Evolutionary conservation across 2,888 invertebrate species (phyloP), one percentile per base, ranked within the genome.

Genomic region (Eupithecia dodoneata): DNA sequence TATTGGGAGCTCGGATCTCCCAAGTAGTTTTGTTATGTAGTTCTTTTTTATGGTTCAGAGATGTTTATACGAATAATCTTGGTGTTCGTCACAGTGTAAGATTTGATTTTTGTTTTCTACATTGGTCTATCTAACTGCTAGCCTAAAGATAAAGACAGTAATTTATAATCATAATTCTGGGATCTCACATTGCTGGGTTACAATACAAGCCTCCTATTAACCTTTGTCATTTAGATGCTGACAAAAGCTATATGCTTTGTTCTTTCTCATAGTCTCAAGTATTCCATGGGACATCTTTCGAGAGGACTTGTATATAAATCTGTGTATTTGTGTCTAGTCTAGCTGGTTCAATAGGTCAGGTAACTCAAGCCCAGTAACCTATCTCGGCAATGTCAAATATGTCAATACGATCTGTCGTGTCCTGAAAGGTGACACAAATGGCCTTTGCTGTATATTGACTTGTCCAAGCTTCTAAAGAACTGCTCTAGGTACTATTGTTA

Each of bases 1-100:
- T 81, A 79, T 76, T 45, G 74, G 41, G 75, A 76, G 76, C 76
- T 78, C 65, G 63, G 75, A 79, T 78, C 78, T 81, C 77, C 76
- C 78, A 72, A 71, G 78, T 71, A 65, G 73, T 65, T 77, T 49
- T 73, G 74, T 73, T 63, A 72, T 70, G 75, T 75, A 18, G 41
- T 75, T 65, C 18, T 59, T 65, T 75, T 79, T 65, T 72, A n/a
- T 73, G 45, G n/a, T 59, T 59, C 55, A 18, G n/a, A 63, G 30
- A 52, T 67, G 44, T 65, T 30, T 52, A 70, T 49, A 63, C 7
- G 18, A 45, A 71, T n/a, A 49, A 69, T 42, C 47, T 13, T 70
- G 59, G 7, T 63, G 42, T 5, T 47, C 4, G 55, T 72, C 6
- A 67, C 55, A 45, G 9, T n/a, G 44, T 67, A 44, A 15, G 9